A percentile compares a stretch with the other conserved stretches of the same genome.
phyloP scores from a whole-genome alignment of 2,888 invertebrate species.

The Malacosoma neustria region DNA sequence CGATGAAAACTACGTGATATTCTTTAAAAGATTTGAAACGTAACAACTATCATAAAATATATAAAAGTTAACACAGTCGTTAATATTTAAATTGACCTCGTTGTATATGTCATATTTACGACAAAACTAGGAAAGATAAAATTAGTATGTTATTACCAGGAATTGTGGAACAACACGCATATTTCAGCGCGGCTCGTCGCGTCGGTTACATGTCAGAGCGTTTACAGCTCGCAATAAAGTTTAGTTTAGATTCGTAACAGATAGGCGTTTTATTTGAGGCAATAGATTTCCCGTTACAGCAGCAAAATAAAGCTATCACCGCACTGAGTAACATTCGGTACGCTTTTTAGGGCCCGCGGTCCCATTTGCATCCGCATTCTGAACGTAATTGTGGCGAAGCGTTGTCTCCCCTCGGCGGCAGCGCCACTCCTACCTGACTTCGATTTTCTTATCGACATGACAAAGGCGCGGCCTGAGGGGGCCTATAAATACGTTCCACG shows the following conservation, averaged over 20 bases:
- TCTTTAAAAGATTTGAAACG: not conserved
- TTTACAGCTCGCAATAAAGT: slow-evolving; percentile 47
- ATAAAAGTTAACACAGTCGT: not conserved
- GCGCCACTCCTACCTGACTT: slow-evolving; percentile 55
- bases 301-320: slow-evolving; percentile 61
- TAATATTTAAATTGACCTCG: slow-evolving; percentile 4
- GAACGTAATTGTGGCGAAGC: slow-evolving; percentile 61
- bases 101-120: slow-evolving; percentile 7
- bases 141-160: slow-evolving; percentile 16
- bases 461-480: slow-evolving; percentile 70
- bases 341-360: slow-evolving; percentile 56
- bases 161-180: slow-evolving; percentile 17
- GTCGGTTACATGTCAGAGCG: slow-evolving; percentile 26
- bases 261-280: slow-evolving; percentile 64
- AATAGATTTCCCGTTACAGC: slow-evolving; percentile 63
- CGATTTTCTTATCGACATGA: slow-evolving; percentile 65
- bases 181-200: slow-evolving; percentile 25
- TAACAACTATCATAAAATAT: not conserved
- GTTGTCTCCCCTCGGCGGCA: slow-evolving; percentile 32
- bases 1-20: not conserved
- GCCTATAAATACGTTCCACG: slow-evolving; percentile 60
- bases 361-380: slow-evolving; percentile 69
- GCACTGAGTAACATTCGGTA: slow-evolving; percentile 44
- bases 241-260: slow-evolving; percentile 55
- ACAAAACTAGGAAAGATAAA: slow-evolving; percentile 13